Percentiles rank a stretch among this genome's conserved stretches.
Evolutionary conservation across 2,113 vertebrate species (phyloP).

Genomic region (Falco punctatus): DNA sequence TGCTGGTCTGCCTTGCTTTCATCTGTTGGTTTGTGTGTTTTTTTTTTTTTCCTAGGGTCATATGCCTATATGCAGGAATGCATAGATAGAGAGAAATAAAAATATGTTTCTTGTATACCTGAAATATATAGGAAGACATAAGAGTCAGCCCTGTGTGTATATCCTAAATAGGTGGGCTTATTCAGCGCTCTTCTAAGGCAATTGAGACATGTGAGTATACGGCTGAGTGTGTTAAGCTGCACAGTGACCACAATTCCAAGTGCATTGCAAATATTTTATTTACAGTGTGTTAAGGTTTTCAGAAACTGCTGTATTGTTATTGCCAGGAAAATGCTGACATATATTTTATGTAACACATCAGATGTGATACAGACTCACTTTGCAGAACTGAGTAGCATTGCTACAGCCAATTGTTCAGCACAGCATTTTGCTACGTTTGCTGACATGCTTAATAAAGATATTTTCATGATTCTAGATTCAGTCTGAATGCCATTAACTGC

Average conservation of each 20-base stretch:
- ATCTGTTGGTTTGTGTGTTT: not conserved
- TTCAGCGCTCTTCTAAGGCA: not conserved
- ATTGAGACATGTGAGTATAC: not conserved
- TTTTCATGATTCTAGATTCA: constrained; percentile 20
- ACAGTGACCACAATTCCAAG: not conserved
- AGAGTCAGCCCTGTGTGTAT: not conserved
- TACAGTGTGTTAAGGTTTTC: not conserved
- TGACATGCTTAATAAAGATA: constrained; percentile 64
- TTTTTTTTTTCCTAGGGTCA: not conserved
- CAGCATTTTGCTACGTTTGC: constrained; percentile 20
- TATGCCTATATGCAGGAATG: not conserved
- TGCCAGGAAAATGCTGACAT: constrained; percentile 42
- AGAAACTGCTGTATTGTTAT: not conserved
- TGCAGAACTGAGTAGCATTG: constrained; percentile 25
- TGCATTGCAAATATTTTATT: constrained; percentile 19
- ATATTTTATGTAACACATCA: constrained; percentile 53
- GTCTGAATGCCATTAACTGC: constrained; percentile 51
- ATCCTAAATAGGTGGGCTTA: not conserved
- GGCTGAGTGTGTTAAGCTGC: not conserved
- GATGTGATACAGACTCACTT: constrained; percentile 24
- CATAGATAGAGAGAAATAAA: not conserved
- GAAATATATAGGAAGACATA: not conserved
- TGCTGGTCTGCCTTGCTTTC: not conserved
- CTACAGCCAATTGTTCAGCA: constrained; percentile 35
- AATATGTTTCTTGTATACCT: not conserved